These are phyloP conservation scores for Cercopithecus mona DNA, from an alignment of 2,113 vertebrate genomes.

Conservation along the genomic window DNA sequence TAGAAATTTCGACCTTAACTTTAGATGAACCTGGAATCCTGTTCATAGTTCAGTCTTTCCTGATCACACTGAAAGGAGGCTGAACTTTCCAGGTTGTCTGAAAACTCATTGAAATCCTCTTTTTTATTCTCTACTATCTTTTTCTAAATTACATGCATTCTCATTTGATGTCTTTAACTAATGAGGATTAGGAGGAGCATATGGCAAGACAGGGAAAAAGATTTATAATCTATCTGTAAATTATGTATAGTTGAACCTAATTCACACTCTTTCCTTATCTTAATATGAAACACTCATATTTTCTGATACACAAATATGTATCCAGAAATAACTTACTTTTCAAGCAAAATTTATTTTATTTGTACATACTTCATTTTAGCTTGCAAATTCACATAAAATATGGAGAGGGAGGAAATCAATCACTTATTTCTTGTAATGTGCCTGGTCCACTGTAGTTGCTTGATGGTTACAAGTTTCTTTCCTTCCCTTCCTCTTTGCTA, in stretches of 20 bases:
- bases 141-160: background rate
- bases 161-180: background rate
- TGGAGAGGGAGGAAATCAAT: background rate
- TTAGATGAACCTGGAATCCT: background rate
- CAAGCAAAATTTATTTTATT: background rate
- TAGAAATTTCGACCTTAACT: background rate
- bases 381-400: slow-evolving; percentile 3
- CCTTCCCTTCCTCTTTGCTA: background rate
- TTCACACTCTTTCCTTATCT: background rate
- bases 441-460: background rate
- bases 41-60: background rate
- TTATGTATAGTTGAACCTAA: background rate
- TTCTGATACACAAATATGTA: background rate
- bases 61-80: background rate
- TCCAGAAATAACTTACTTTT: background rate
- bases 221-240: background rate
- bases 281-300: background rate
- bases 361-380: background rate
- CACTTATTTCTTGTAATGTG: background rate
- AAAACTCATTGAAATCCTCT: background rate
- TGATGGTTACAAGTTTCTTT: background rate
- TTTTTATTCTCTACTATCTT: background rate
- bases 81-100: background rate
- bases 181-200: background rate
- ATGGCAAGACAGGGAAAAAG: background rate